Evolutionary conservation across 2,797 vertebrate species (phyloP).

Genomic region (Cygnus olor): DNA sequence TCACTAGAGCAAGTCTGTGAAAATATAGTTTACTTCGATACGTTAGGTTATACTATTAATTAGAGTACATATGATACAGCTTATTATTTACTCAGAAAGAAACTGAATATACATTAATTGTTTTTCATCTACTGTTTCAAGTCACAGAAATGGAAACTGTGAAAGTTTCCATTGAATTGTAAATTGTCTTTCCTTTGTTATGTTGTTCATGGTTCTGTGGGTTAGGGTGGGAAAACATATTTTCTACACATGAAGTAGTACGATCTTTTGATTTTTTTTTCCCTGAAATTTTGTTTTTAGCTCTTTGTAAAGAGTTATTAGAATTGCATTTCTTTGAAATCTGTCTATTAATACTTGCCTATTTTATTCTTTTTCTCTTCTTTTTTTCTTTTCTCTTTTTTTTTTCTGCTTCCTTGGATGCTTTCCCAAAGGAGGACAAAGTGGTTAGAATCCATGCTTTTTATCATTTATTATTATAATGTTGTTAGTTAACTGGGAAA

Average conservation of each 20-base stretch:
- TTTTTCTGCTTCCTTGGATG: slow-evolving; percentile 95
- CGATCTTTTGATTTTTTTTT: slow-evolving; percentile 23
- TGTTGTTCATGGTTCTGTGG: neutral
- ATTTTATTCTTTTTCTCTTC: slow-evolving; percentile 77
- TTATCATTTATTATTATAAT: slow-evolving; percentile 75
- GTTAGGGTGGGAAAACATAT: neutral
- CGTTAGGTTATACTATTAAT: neutral
- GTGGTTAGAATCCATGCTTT: slow-evolving; percentile 96
- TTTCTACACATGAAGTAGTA: neutral
- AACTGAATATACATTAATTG: neutral
- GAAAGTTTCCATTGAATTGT: neutral
- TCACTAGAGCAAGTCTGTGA: slow-evolving; percentile 26
- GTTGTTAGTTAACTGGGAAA: slow-evolving; percentile 69
- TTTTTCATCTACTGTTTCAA: neutral
- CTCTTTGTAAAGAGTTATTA: slow-evolving; percentile 50
- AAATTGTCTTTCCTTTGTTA: slow-evolving; percentile 10
- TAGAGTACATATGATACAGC: neutral
- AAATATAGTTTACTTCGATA: neutral
- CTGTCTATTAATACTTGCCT: slow-evolving; percentile 73
- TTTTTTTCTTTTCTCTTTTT: slow-evolving; percentile 75
- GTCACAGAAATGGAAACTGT: neutral
- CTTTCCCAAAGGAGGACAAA: slow-evolving; percentile 99
- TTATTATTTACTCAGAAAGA: neutral
- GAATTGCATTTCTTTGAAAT: slow-evolving; percentile 66
- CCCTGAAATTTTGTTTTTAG: slow-evolving; percentile 41